Base-by-base conservation (phyloP, 2,888 invertebrate genomes). In the Chymomyza procnemis region DNA sequence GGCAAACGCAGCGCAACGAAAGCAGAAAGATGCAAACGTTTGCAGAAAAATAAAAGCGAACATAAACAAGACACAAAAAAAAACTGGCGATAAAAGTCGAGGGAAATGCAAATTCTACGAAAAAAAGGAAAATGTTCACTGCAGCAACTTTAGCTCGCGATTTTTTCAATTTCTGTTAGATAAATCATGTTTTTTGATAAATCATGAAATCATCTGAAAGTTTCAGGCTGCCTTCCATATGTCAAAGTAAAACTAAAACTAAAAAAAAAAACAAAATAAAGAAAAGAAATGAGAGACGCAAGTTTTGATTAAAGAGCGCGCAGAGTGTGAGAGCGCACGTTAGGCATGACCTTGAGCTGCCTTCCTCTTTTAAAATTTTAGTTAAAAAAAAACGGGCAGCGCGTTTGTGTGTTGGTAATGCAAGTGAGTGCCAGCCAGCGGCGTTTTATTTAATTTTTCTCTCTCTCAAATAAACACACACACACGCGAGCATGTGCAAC, bases 401-500 rank as follows among this genome's bases (percentile, higher is more conserved):
- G 9, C 1, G 57, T 16, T 4, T 26, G 57, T 14, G 19, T 58
- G 21, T 41, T 16, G 4, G 41, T 5, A 19, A 47, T 41, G 46
- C 34, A 21, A 46, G 46, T 46, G 59, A 22, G 19, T n/a, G 14
- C 34, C 18, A 50, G 14, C 34, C 18, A 50, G 50, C 19, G n/a
- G 16, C 34, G 6, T 19, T 57, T 14, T 6, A 26, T 47, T 59
- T 21, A 55, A 21, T 19, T 12, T 21, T 22, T 21, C 14, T 26
- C 30, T 55, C 71, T 64, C 30, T 16, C 71, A 70, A 71, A 65
- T 54, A 70, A 4, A 63, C 54, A 57, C 34, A 9, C 8, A 54
- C 57, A 52, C 68, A 50, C 68, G 54, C 30, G 22, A 41, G 16
- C 73, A 5, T 50, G 69, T 26, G 54, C 69, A 54, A 73, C 62